Evolutionary conservation across 2,113 vertebrate genomes (phyloP).

Genomic region (Limnothrissa miodon): DNA sequence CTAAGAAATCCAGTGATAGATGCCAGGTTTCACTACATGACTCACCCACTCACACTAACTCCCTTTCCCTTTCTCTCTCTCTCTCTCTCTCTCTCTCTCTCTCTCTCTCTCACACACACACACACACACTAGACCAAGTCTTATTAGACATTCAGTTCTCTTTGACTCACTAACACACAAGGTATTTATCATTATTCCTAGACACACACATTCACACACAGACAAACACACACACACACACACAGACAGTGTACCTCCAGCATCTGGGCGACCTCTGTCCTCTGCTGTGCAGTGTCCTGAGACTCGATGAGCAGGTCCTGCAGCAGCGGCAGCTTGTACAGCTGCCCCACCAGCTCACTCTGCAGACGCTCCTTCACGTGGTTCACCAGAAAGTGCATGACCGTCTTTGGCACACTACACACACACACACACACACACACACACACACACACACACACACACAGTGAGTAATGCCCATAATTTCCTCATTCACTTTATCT

Average conservation of each 20-base stretch:
- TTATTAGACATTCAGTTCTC: neutral
- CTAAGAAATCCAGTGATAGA: no score
- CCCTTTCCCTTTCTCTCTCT: no score
- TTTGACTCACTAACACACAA: neutral
- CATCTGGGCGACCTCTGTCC: conserved; percentile 76
- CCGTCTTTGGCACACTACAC: conserved; percentile 78
- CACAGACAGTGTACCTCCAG: conserved; percentile 68
- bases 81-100: no score
- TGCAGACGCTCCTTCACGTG: conserved; percentile 80
- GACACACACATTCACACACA: neutral
- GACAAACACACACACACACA: no score
- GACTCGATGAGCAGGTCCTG: conserved; percentile 78
- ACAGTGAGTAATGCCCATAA: neutral
- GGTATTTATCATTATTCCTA: no score
- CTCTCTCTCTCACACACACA: neutral
- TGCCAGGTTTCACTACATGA: no score
- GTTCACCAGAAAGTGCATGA: conserved; percentile 84
- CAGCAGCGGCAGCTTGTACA: conserved; percentile 75
- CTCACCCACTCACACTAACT: no score
- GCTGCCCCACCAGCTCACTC: conserved; percentile 80
- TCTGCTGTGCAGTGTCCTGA: conserved; percentile 77
- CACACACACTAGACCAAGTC: neutral
- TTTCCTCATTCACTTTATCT: no score
- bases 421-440: neutral
- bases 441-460: conserved; percentile 24